These are phyloP conservation scores for Thamnophis elegans DNA, from an alignment of 2,797 vertebrate genomes.

Conservation along the genomic window DNA sequence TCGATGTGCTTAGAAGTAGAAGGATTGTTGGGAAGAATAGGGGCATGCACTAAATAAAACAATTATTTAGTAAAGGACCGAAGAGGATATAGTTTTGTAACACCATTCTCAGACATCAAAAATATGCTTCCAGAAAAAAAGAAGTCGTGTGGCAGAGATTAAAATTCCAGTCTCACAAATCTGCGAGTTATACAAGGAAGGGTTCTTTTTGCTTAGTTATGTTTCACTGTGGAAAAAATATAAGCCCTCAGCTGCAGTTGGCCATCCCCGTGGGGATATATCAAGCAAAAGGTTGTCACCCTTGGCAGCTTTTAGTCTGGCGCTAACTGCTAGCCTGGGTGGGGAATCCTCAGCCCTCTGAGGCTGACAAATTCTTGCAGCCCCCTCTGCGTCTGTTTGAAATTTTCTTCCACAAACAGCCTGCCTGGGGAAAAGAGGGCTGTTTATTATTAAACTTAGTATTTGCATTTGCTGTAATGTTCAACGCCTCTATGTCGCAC, in stretches of 20 bases:
- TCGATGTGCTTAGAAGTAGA: neutral
- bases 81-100: neutral
- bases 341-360: neutral
- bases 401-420: neutral
- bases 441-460: neutral
- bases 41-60: neutral
- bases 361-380: constrained; percentile 22
- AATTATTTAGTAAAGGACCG: neutral
- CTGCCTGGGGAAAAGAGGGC: neutral
- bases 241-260: neutral
- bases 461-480: constrained; percentile 26
- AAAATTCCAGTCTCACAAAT: neutral
- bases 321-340: neutral
- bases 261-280: neutral
- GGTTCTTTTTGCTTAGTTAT: neutral
- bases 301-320: constrained; percentile 1
- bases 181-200: neutral
- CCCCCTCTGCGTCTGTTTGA: constrained; percentile 4
- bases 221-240: neutral
- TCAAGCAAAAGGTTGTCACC: neutral
- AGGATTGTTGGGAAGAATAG: neutral
- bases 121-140: neutral
- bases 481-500: too few relatives aligned
- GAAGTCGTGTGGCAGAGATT: neutral
- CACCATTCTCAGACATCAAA: neutral